Base-by-base conservation (phyloP, 2,888 invertebrate genomes). In the Orthosia cruda region DNA sequence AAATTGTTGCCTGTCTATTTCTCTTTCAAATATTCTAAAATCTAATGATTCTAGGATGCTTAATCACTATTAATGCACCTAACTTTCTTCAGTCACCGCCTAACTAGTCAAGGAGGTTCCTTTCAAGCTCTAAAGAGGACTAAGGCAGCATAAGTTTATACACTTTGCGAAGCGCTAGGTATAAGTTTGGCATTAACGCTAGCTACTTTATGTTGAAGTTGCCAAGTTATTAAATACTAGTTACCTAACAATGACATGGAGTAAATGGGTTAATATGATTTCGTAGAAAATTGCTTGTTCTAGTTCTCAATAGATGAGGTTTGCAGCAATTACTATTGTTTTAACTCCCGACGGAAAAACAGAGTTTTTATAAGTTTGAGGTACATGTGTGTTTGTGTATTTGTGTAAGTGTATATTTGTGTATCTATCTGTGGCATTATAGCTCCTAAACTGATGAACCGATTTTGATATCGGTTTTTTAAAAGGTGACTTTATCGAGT, bases 201-300 rank as follows among this genome's bases (percentile, higher is more conserved):
- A 69, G 63, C 50, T 72, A 83, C 54, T 82, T 75, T 71, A 57
- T 78, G 20, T 18, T 52, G 9, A 80, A 86, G 77, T 84, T 82
- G n/a, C 50, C 66, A 78, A 82, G 80, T 86, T 78, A 82, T 86
- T 80, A 76, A 76, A 75, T 80, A 63, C 71, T 68, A 69, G 67
- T 86, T 78, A 83, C 77, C 74, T 71, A 58, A 76, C 70, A 84
- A 73, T 72, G 80, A 79, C 77, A 83, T 71, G 65, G 50, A 68
- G 69, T 70, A 74, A 76, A 64, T 71, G 32, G 54, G 61, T 81
- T 81, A 70, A 76, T 74, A 63, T 63, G 65, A 78, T 85, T 83
- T 72, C 23, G 12, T 61, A 57, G 71, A 61, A 68, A 63, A 75
- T 77, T 64, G 50, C 49, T 57, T 64, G 67, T 32, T 23, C 7